phyloP scores from a whole-genome alignment of 2,888 invertebrate genomes.

The Phytoseiulus persimilis region DNA sequence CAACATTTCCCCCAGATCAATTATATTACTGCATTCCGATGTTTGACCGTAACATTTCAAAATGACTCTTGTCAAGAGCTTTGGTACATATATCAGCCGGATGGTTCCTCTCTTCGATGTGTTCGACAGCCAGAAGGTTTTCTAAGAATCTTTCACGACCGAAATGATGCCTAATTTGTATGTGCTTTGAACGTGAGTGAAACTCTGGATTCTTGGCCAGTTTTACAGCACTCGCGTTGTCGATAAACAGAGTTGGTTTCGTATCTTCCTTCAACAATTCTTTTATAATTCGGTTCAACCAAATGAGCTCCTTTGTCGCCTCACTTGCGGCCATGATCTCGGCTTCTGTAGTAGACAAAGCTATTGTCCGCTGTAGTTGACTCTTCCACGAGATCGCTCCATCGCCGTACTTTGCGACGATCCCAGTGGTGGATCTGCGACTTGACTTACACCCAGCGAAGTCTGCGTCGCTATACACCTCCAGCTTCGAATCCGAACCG shows the following conservation, averaged over 20 bases:
- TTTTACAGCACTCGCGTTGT: slow-evolving; percentile 45
- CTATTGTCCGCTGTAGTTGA: slow-evolving; percentile 45
- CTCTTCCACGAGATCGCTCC: slow-evolving; percentile 39
- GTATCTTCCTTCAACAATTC: slow-evolving; percentile 33
- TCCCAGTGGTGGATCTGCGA: slow-evolving; percentile 35
- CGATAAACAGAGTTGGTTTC: slow-evolving; percentile 38
- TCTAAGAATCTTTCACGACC: slow-evolving; percentile 39
- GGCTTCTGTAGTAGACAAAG: slow-evolving; percentile 46
- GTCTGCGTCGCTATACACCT: slow-evolving; percentile 40
- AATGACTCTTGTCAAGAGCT: neutral
- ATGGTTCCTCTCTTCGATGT: slow-evolving; percentile 39
- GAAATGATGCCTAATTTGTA: slow-evolving; percentile 45
- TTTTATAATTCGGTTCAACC: slow-evolving; percentile 46
- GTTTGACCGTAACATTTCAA: no score
- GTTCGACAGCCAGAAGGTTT: slow-evolving; percentile 40
- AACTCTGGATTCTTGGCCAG: slow-evolving; percentile 45
- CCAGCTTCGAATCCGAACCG: neutral
- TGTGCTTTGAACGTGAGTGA: slow-evolving; percentile 46
- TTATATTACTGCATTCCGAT: no score
- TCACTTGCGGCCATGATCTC: slow-evolving; percentile 47
- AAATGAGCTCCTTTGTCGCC: slow-evolving; percentile 46
- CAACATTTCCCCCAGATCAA: no score
- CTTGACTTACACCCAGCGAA: slow-evolving; percentile 39
- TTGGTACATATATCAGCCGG: slow-evolving; percentile 42
- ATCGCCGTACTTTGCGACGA: slow-evolving; percentile 23